A percentile compares a stretch with the other conserved stretches of the same genome.
Evolutionary conservation across 2,113 vertebrate genomes (phyloP).

Genomic region (Corythoichthys haematopterus): DNA sequence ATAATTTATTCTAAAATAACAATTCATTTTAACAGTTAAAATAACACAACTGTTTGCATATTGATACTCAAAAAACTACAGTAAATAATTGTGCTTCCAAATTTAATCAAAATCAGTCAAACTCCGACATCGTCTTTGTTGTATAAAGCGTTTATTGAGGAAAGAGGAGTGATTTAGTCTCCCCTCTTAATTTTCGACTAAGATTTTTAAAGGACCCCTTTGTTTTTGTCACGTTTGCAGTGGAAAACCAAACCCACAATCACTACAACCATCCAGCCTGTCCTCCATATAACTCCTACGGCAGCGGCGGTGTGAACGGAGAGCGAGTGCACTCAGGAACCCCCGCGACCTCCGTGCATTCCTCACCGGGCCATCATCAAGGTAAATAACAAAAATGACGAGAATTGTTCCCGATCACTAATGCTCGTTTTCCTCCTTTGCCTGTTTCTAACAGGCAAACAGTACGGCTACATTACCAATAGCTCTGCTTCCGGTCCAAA

Average conservation of each 20-base stretch:
- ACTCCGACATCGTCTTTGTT: too few species aligned
- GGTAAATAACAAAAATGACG: slow-evolving; percentile 36
- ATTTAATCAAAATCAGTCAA: too few species aligned
- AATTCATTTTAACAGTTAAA: too few species aligned
- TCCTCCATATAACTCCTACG: slow-evolving; percentile 42
- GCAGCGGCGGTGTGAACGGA: slow-evolving; percentile 23
- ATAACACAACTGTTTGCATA: too few species aligned
- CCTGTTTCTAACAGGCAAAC: slow-evolving; percentile 88
- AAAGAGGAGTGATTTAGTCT: background rate
- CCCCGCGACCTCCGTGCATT: slow-evolving; percentile 63
- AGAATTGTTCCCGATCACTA: background rate
- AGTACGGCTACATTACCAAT: slow-evolving; percentile 92
- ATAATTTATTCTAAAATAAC: too few species aligned
- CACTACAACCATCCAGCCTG: slow-evolving; percentile 49
- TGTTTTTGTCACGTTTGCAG: slow-evolving; percentile 2
- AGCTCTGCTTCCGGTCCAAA: slow-evolving; percentile 75
- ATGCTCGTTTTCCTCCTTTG: slow-evolving; percentile 47
- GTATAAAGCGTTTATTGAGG: too few species aligned
- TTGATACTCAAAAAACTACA: too few species aligned
- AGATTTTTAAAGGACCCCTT: too few species aligned
- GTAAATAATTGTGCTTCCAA: too few species aligned
- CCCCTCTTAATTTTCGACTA: background rate
- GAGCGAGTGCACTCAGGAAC: slow-evolving; percentile 54
- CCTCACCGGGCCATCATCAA: slow-evolving; percentile 67
- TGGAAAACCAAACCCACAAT: slow-evolving; percentile 40